phyloP scores from a whole-genome alignment of 2,113 vertebrate species.

The Nasalis larvatus region DNA sequence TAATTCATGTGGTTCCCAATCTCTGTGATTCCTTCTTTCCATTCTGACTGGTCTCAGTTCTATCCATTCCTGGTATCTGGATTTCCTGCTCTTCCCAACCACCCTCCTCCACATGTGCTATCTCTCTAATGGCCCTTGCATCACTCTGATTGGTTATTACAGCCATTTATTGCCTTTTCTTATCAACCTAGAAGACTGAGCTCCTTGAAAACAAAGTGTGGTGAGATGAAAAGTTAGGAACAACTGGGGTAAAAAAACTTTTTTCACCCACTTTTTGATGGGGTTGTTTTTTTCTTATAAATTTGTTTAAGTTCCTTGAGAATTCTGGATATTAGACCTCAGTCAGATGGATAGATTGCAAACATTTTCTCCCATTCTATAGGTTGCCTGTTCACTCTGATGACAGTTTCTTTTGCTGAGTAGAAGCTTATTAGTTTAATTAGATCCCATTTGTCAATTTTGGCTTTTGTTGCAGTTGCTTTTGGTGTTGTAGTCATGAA shows the following conservation, averaged over 20 bases:
- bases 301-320: too few species aligned
- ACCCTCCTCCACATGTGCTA: accelerated
- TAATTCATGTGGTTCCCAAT: accelerated
- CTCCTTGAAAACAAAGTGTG: not conserved
- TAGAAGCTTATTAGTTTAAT: too few species aligned
- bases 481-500: too few species aligned
- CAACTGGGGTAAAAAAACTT: not conserved
- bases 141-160: not conserved
- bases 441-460: too few species aligned
- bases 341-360: too few species aligned
- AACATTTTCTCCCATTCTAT: too few species aligned
- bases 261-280: too few species aligned
- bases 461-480: too few species aligned
- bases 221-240: not conserved
- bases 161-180: not conserved
- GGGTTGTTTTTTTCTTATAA: too few species aligned
- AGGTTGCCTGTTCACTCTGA: too few species aligned
- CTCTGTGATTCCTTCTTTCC: not conserved
- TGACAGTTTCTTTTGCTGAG: too few species aligned
- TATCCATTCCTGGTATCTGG: not conserved
- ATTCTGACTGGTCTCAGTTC: not conserved
- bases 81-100: not conserved
- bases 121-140: accelerated
- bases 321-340: too few species aligned
- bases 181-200: not conserved